A percentile compares a stretch with the other conserved stretches of the same genome.
Conservation (phyloP, 2,113 vertebrate genomes). For the Coreoperca whiteheadi region DNA sequence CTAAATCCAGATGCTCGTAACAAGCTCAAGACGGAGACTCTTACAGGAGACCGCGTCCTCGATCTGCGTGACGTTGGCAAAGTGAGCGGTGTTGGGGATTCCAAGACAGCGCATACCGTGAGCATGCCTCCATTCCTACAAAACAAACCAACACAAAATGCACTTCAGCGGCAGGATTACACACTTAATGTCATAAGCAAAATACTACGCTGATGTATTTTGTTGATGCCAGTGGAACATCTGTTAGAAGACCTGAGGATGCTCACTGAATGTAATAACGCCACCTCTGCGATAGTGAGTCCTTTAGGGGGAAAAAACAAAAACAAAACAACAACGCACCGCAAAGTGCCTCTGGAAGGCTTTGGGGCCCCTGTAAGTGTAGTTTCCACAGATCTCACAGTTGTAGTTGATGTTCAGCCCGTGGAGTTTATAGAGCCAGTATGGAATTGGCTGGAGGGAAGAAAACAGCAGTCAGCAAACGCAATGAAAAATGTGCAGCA, state of each 20-base stretch:
- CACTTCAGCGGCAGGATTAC: not conserved
- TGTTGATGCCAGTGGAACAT: not conserved
- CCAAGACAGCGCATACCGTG: conserved; percentile 98
- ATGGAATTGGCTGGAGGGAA: conserved; percentile 91
- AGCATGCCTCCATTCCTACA: conserved; percentile 96
- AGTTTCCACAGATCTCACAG: conserved; percentile 99
- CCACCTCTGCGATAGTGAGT: too few relatives aligned
- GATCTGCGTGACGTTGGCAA: conserved; percentile 98
- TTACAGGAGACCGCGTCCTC: conserved; percentile 97
- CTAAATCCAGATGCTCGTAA: too few relatives aligned
- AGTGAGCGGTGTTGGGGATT: conserved; percentile 98
- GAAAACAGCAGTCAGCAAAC: not conserved
- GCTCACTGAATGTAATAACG: not conserved
- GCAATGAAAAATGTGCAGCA: not conserved
- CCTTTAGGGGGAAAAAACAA: too few relatives aligned
- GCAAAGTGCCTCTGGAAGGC: conserved; percentile 92
- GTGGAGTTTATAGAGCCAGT: conserved; percentile 97
- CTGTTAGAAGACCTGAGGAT: not conserved
- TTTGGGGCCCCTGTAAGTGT: conserved; percentile 97
- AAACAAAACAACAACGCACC: conserved; percentile 37
- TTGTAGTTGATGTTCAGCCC: conserved; percentile 99
- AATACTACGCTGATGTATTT: too few relatives aligned
- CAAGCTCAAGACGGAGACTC: conserved; percentile 35
- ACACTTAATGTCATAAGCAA: not conserved
- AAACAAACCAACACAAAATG: not conserved